Conservation (phyloP, 1,140 invertebrate genomes). For the Wiebesia pumilae region DNA sequence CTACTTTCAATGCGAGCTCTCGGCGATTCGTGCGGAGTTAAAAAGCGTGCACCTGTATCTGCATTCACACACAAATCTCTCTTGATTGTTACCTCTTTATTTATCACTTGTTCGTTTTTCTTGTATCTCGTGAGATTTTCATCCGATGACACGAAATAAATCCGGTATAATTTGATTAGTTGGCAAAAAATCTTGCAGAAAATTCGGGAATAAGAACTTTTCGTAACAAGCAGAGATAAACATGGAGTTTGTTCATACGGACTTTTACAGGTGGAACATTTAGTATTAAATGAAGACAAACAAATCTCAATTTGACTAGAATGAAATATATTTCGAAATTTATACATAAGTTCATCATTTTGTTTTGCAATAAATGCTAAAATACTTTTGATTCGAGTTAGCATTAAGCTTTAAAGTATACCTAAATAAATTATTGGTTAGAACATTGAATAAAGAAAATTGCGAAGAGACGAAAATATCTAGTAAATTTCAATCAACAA, state of each 20-base stretch:
- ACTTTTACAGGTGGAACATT: too few relatives aligned
- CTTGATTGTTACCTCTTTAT: background rate
- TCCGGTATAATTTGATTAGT: background rate
- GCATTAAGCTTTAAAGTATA: background rate
- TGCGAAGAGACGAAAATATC: background rate
- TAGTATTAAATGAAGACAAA: too few relatives aligned
- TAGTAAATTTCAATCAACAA: background rate
- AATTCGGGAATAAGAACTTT: too few relatives aligned
- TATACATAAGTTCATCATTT: too few relatives aligned
- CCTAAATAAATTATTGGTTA: background rate
- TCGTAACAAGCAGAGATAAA: too few relatives aligned
- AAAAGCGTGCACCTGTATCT: background rate
- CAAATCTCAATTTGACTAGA: too few relatives aligned
- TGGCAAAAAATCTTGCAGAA: background rate
- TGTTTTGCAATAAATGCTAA: too few relatives aligned
- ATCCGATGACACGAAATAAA: background rate
- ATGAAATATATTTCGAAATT: too few relatives aligned
- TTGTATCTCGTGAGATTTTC: background rate
- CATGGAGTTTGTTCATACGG: too few relatives aligned
- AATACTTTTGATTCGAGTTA: background rate
- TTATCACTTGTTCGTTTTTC: background rate
- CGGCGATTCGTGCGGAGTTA: background rate
- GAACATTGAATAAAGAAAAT: background rate
- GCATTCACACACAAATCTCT: background rate
- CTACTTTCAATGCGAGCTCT: background rate